A percentile compares a stretch with the other conserved stretches of the same genome.
These are phyloP conservation scores for Arremon brunneinucha DNA, from an alignment of 2,797 vertebrate genomes.

Conservation along the genomic window DNA sequence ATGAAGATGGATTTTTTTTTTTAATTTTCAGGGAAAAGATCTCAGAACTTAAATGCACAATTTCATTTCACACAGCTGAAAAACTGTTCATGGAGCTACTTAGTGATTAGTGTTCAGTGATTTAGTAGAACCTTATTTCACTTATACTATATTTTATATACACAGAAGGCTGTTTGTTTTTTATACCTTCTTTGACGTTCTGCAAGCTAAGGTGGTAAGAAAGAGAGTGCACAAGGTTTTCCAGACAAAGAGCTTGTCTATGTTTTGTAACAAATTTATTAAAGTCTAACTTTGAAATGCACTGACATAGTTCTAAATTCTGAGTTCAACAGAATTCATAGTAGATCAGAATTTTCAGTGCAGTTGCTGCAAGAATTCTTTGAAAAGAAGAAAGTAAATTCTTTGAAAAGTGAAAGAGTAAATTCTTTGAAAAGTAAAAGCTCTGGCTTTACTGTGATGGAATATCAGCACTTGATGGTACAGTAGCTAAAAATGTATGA, in stretches of 20 bases:
- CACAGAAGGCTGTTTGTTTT: conserved; percentile 9
- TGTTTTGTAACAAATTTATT: neutral
- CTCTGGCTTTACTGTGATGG: neutral
- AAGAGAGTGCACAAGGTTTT: neutral
- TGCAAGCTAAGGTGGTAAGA: neutral
- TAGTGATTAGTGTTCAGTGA: neutral
- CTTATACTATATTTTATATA: conserved; percentile 9
- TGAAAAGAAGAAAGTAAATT: neutral
- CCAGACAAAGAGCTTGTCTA: neutral
- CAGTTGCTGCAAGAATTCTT: neutral
- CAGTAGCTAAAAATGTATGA: neutral
- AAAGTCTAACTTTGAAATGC: neutral
- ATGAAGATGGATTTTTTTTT: neutral
- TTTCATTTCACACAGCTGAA: conserved; percentile 30
- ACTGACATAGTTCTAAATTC: neutral
- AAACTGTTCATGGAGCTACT: conserved; percentile 25
- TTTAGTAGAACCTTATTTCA: conserved; percentile 16
- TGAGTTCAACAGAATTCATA: neutral
- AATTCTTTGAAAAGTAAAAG: neutral
- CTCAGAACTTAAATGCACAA: conserved; percentile 1
- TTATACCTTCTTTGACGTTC: conserved; percentile 21
- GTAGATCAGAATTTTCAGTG: neutral
- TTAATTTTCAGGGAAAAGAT: conserved; percentile 38
- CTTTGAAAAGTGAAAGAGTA: neutral
- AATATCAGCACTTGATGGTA: neutral